phyloP scores from a whole-genome alignment of 2,888 invertebrate genomes.

The Anodontia alba region DNA sequence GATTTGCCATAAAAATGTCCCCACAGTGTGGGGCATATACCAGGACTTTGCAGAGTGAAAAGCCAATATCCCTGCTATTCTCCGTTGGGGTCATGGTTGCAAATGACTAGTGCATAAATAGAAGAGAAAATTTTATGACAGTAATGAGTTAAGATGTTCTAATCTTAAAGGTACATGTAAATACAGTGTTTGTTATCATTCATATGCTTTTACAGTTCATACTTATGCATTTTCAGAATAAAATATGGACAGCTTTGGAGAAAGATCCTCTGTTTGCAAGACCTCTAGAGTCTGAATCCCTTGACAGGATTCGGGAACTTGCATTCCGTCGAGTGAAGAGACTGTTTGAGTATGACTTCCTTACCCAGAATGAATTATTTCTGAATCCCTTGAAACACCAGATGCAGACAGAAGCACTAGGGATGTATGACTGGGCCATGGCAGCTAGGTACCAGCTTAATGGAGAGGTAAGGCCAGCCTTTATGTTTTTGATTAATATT shows the following conservation, averaged over 20 bases:
- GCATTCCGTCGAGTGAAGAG: conserved; percentile 86
- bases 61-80: too few species aligned
- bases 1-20: too few species aligned
- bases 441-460: conserved; percentile 82
- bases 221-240: conserved; percentile 89
- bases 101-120: too few species aligned
- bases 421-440: conserved; percentile 84
- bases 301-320: conserved; percentile 89
- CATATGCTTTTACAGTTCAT: too few species aligned
- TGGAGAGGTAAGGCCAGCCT: conserved; percentile 72
- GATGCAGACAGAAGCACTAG: conserved; percentile 80
- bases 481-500: too few species aligned
- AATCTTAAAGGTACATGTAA: too few species aligned
- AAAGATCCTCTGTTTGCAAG: conserved; percentile 92
- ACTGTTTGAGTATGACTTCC: conserved; percentile 89
- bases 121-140: too few species aligned
- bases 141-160: too few species aligned
- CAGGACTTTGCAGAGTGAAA: too few species aligned
- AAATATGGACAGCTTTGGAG: conserved; percentile 91
- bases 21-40: too few species aligned
- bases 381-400: conserved; percentile 82
- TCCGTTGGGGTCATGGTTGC: too few species aligned
- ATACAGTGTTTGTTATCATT: too few species aligned
- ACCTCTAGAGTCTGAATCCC: conserved; percentile 87
- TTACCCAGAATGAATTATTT: conserved; percentile 87